phyloP scores from a whole-genome alignment of 1,140 invertebrate genomes.

The Cataglyphis hispanica region DNA sequence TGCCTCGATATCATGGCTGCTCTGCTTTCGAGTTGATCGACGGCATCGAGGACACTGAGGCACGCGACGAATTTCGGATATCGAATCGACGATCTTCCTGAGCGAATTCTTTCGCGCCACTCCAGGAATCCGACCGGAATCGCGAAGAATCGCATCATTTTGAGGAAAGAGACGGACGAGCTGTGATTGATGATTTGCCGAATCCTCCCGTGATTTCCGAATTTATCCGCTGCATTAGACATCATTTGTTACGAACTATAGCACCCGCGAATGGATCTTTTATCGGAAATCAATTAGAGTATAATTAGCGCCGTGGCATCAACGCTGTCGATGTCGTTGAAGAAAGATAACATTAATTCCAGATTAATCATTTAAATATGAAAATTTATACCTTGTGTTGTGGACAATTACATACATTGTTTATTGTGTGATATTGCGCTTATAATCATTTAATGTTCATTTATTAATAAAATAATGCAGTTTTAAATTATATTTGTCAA shows the following conservation, averaged over 20 bases:
- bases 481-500: neutral
- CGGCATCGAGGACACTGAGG: conserved; percentile 23
- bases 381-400: neutral
- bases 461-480: neutral
- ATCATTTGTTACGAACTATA: conserved; percentile 33
- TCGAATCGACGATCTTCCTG: conserved; percentile 50
- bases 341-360: neutral
- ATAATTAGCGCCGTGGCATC: conserved; percentile 18
- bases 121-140: conserved; percentile 19
- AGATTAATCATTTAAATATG: neutral
- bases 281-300: conserved; percentile 59
- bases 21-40: conserved; percentile 60
- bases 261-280: conserved; percentile 31
- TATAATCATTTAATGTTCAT: neutral
- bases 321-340: neutral
- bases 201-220: conserved; percentile 36
- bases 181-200: conserved; percentile 48
- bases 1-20: conserved; percentile 55
- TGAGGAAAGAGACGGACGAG: conserved; percentile 38
- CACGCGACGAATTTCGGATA: conserved; percentile 53
- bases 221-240: conserved; percentile 48
- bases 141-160: conserved; percentile 28
- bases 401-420: neutral
- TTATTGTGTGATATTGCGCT: neutral
- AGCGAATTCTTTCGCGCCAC: conserved; percentile 5